A percentile compares a stretch with the other conserved stretches of the same genome.
Evolutionary conservation across 2,113 vertebrate species (phyloP).

Genomic region (Dendrocopos noguchii): DNA sequence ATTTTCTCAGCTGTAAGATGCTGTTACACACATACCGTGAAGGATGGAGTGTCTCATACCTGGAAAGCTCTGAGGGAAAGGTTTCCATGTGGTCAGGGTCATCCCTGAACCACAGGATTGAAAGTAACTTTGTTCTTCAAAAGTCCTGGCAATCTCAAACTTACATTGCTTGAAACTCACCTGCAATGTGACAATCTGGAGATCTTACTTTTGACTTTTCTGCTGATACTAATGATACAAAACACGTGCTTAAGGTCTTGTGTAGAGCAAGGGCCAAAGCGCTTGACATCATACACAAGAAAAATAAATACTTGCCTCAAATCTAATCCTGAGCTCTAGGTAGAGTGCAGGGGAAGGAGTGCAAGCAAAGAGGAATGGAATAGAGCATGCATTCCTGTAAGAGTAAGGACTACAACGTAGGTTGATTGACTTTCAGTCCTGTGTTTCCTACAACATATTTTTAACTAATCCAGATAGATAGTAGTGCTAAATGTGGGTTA

Average conservation of each 20-base stretch:
- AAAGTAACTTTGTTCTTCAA: neutral
- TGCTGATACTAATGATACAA: neutral
- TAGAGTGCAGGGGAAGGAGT: neutral
- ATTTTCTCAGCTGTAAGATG: neutral
- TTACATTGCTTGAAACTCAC: neutral
- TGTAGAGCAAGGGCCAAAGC: neutral
- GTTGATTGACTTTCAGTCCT: neutral
- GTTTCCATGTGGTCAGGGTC: neutral
- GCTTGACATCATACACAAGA: neutral
- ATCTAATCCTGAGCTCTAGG: neutral
- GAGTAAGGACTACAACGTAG: neutral
- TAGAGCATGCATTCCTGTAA: neutral
- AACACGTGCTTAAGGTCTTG: neutral
- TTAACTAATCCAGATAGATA: no score
- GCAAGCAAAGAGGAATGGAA: neutral
- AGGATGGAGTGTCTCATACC: neutral
- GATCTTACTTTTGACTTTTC: neutral
- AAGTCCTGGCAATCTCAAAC: neutral
- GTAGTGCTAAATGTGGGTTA: neutral
- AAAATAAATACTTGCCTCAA: neutral
- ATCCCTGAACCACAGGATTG: neutral
- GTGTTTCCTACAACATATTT: neutral
- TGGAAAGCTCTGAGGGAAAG: neutral
- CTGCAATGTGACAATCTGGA: neutral
- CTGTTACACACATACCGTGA: fast-evolving